phyloP scores from a whole-genome alignment of 2,888 invertebrate species.

The Spodoptera littoralis region DNA sequence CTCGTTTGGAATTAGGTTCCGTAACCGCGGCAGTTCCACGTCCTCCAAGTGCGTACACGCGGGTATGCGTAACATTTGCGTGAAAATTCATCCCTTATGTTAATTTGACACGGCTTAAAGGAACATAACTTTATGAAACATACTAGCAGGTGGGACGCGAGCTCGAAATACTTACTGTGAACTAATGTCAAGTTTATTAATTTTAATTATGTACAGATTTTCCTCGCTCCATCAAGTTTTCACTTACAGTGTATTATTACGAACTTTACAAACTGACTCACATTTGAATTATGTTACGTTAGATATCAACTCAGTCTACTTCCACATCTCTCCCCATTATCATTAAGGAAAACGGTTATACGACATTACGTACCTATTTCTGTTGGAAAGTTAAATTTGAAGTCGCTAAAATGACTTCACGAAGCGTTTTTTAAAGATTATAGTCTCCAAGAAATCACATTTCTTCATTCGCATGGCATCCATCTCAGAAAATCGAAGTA shows the following conservation, averaged over 20 bases:
- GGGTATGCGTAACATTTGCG: constrained; percentile 52
- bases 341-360: constrained; percentile 23
- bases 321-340: constrained; percentile 8
- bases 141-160: constrained; percentile 43
- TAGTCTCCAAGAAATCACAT: too few relatives aligned
- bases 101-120: constrained; percentile 49
- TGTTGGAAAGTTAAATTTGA: constrained; percentile 11
- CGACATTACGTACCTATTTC: constrained; percentile 1
- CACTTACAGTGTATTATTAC: constrained; percentile 10
- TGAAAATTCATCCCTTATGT: constrained; percentile 56
- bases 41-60: constrained; percentile 29
- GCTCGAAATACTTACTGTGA: constrained; percentile 40
- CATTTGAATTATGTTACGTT: constrained; percentile 3
- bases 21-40: constrained; percentile 34
- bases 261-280: constrained; percentile 3
- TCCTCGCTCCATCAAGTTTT: constrained; percentile 24
- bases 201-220: constrained; percentile 45
- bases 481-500: too few relatives aligned
- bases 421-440: not conserved
- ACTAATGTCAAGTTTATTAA: constrained; percentile 45
- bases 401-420: constrained; percentile 1
- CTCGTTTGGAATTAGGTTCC: constrained; percentile 29
- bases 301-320: constrained; percentile 11
- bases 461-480: too few relatives aligned
- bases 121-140: constrained; percentile 44